A percentile compares a stretch with the other conserved stretches of the same genome.
Conservation (phyloP, 53 echinoderm and acorn worm species). For the Holothuria leucospilota region DNA sequence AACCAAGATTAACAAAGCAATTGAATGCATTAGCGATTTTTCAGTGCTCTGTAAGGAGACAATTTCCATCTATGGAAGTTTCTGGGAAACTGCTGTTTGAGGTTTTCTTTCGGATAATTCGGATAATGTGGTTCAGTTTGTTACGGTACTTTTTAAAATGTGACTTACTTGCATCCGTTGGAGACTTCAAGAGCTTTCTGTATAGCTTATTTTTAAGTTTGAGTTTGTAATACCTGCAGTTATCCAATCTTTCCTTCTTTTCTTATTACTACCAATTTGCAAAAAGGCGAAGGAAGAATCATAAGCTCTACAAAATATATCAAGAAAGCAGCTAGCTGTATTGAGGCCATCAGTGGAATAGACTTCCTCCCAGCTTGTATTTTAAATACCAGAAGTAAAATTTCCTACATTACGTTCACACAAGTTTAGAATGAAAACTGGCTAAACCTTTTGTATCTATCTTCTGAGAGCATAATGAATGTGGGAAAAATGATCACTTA, state of each 20-base stretch:
- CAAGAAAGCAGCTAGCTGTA: too few relatives aligned
- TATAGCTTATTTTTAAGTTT: background rate
- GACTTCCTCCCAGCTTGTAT: too few relatives aligned
- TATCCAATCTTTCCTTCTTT: slow-evolving; percentile 14
- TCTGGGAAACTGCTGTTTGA: background rate
- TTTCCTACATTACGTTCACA: too few relatives aligned
- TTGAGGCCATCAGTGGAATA: too few relatives aligned
- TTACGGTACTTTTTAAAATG: background rate
- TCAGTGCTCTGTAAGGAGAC: background rate
- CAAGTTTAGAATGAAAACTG: too few relatives aligned
- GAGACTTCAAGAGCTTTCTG: too few relatives aligned
- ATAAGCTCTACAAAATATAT: background rate
- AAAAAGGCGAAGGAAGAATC: background rate
- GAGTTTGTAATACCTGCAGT: background rate
- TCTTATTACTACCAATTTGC: background rate
- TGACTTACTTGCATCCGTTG: background rate
- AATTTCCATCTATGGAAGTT: background rate
- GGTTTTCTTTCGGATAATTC: background rate
- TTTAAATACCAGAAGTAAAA: too few relatives aligned
- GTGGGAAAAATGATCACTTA: background rate
- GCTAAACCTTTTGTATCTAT: too few relatives aligned
- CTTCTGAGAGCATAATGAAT: too few relatives aligned
- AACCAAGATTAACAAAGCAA: background rate
- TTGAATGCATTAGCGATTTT: slow-evolving; percentile 8
- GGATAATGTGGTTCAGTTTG: too few relatives aligned